Evolutionary conservation across 1,140 invertebrate species (phyloP), one percentile per base, ranked within the genome.

Genomic region (Acromyrmex heyeri): DNA sequence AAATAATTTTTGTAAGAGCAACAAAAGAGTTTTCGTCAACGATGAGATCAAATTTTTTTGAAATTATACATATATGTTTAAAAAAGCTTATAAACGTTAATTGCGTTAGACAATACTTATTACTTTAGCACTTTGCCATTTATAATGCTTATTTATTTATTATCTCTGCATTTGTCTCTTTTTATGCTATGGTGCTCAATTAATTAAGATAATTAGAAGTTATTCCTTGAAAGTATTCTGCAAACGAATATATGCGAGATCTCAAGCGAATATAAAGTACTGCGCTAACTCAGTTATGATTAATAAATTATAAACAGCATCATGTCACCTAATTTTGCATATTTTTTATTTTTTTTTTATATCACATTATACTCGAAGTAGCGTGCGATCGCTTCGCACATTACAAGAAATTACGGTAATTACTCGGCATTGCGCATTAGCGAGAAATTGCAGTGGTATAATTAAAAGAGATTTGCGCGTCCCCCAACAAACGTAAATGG

Each of bases 131-230:
- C 3, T 72, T 8, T 27, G 18, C 6, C 59, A 62, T 50, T 75
- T 24, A 24, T 48, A 34, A 48, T n/a, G 16, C 38, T 62, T 67
- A 34, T 61, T 61, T 30, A 72, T 61, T 73, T 65, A 78, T 53
- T 44, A 78, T n/a, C 16, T 1, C 6, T n/a, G 27, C n/a, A 21
- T 21, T 24, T 50, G 27, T 21, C 8, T n/a, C 21, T 21, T 38
- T 75, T 50, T 61, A 55, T 14, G 55, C 10, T 34, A 27, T 57
- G 55, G 64, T 76, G 48, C 34, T 27, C 70, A 48, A 50, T 64
- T 57, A 88, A 89, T 89, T 86, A 89, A 38, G 59, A 61, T 86
- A 86, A 89, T 89, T 77, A 75, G 72, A 83, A 79, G 82, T 76
- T 16, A 85, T 50, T 57, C 48, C 24, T 44, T 48, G 38, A 44